phyloP scores from a whole-genome alignment of 2,888 invertebrate species.

The Lycophotia porphyrea region DNA sequence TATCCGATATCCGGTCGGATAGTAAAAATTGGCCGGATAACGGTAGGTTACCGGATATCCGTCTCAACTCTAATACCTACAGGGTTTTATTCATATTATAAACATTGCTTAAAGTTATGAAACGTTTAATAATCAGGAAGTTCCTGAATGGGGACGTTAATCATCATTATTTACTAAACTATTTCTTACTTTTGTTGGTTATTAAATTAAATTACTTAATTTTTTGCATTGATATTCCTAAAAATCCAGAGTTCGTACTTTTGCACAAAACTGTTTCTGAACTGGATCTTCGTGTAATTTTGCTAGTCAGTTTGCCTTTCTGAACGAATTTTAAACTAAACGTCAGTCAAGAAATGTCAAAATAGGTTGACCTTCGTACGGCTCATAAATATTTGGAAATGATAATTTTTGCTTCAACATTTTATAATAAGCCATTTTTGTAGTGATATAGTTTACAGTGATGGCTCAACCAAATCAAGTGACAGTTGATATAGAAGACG shows the following conservation, averaged over 20 bases:
- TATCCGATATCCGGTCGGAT: no score
- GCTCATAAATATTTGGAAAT: slow-evolving; percentile 69
- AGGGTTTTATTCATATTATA: no score
- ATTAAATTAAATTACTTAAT: no score
- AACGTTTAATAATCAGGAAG: no score
- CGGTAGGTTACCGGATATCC: no score
- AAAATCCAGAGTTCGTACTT: background rate
- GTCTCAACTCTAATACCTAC: no score
- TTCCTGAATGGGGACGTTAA: no score
- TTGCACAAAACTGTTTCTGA: slow-evolving; percentile 16
- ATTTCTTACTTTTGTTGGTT: no score
- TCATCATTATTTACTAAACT: no score
- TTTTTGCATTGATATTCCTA: no score
- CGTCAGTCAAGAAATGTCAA: slow-evolving; percentile 61
- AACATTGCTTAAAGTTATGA: no score
- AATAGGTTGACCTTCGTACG: slow-evolving; percentile 66
- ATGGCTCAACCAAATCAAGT: slow-evolving; percentile 87
- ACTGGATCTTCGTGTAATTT: slow-evolving; percentile 6
- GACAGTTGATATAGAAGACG: slow-evolving; percentile 84
- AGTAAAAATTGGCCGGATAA: no score
- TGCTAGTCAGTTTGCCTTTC: slow-evolving; percentile 41
- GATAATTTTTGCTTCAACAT: slow-evolving; percentile 55
- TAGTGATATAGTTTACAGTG: slow-evolving; percentile 58
- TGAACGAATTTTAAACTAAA: slow-evolving; percentile 45
- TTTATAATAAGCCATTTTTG: slow-evolving; percentile 49